phyloP scores from a whole-genome alignment of 1,140 invertebrate genomes.

The Andrena cerasifolii region DNA sequence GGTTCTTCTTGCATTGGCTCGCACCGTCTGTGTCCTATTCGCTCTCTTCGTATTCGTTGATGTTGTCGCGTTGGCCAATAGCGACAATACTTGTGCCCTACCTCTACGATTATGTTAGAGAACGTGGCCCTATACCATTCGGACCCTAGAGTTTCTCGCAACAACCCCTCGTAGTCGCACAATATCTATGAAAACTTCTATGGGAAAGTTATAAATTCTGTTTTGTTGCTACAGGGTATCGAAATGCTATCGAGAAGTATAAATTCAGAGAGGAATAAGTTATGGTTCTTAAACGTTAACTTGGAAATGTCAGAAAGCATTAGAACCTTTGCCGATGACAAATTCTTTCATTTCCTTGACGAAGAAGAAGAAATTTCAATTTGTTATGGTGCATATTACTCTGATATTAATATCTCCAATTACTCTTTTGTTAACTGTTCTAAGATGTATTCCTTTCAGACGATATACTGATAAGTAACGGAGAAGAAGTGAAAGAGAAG shows the following conservation, averaged over 20 bases:
- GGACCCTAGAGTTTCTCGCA: too few species aligned
- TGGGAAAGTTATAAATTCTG: too few species aligned
- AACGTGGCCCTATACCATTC: too few species aligned
- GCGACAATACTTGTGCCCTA: too few species aligned
- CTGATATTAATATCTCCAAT: neutral
- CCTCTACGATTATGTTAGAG: too few species aligned
- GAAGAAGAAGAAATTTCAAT: slow-evolving; percentile 64
- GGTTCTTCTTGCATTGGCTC: too few species aligned
- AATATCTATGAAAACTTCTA: too few species aligned
- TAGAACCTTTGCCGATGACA: slow-evolving; percentile 55
- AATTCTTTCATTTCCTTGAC: slow-evolving; percentile 69
- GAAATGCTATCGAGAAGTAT: slow-evolving; percentile 74
- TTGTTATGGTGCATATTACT: slow-evolving; percentile 4
- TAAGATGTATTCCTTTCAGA: neutral
- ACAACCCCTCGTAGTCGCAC: too few species aligned
- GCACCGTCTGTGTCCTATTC: too few species aligned
- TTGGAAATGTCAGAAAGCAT: slow-evolving; percentile 62
- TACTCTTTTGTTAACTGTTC: neutral
- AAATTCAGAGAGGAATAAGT: slow-evolving; percentile 67
- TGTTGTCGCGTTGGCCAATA: too few species aligned
- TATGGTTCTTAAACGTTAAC: slow-evolving; percentile 77
- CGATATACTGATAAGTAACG: neutral
- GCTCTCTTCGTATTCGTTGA: too few species aligned
- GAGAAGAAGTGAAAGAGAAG: neutral
- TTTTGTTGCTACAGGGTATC: slow-evolving; percentile 70